Evolutionary conservation across 2,888 invertebrate genomes (phyloP).

Genomic region (Epinotia brunnichana): DNA sequence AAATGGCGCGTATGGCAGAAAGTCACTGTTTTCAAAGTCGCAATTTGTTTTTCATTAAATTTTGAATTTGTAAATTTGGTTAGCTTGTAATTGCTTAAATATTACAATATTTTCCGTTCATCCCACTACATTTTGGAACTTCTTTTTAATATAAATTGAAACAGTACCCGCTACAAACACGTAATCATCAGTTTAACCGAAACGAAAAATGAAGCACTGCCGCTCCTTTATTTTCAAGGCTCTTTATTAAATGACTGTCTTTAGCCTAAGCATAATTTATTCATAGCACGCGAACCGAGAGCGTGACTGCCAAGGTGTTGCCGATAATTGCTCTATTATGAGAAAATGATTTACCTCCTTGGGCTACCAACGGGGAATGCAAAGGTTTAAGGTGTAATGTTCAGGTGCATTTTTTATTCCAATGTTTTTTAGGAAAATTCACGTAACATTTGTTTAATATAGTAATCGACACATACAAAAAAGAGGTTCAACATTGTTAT

Average conservation of each 20-base stretch:
- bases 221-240: not conserved
- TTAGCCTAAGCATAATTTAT: slow-evolving; percentile 37
- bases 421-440: not conserved
- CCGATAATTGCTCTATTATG: slow-evolving; percentile 39
- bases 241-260: slow-evolving; percentile 16
- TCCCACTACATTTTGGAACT: too few species aligned
- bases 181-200: not conserved
- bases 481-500: too few species aligned
- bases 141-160: too few species aligned
- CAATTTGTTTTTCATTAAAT: too few species aligned
- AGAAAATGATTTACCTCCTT: slow-evolving; percentile 22
- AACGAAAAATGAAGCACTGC: not conserved
- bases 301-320: slow-evolving; percentile 40
- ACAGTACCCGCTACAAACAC: too few species aligned
- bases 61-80: too few species aligned
- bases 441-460: too few species aligned
- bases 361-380: not conserved
- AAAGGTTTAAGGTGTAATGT: not conserved
- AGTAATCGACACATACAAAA: too few species aligned
- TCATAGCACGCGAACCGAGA: slow-evolving; percentile 31
- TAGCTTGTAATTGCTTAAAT: too few species aligned
- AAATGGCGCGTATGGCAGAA: too few species aligned
- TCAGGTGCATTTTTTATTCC: not conserved
- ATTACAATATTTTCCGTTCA: too few species aligned
- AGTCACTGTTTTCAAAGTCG: too few species aligned